Evolutionary conservation across 1,140 invertebrate genomes (phyloP).

Genomic region (Paraescarpia echinospica): DNA sequence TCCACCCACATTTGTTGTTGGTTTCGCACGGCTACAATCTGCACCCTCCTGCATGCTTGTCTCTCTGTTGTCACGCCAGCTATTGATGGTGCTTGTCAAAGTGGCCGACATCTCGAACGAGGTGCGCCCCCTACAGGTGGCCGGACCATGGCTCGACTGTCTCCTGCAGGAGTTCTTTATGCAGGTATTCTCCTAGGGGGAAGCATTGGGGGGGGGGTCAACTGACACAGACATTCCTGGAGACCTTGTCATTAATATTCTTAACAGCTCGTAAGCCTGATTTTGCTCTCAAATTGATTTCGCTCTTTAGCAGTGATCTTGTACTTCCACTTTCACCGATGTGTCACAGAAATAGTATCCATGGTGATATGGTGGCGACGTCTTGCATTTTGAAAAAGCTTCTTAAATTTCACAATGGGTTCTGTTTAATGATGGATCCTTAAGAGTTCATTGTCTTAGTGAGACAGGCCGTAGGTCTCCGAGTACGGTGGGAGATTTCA

Average conservation of each 20-base stretch:
- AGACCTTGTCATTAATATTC: too few relatives aligned
- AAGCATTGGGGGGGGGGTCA: conserved; percentile 51
- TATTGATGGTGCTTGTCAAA: conserved; percentile 84
- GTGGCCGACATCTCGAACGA: conserved; percentile 67
- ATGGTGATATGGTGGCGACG: too few relatives aligned
- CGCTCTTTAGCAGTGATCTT: too few relatives aligned
- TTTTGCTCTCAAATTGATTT: neutral
- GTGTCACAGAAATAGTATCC: neutral
- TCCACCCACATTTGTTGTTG: neutral
- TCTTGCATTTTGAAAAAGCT: neutral
- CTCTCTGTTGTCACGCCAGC: conserved; percentile 56
- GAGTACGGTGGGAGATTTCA: too few relatives aligned
- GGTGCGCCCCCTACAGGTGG: conserved; percentile 58
- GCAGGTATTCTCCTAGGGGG: conserved; percentile 44
- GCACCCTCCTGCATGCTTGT: neutral
- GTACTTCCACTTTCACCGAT: too few relatives aligned
- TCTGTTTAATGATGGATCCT: neutral
- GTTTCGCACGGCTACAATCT: neutral
- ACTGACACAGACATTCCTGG: too few relatives aligned
- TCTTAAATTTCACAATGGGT: neutral
- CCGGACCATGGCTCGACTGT: conserved; percentile 59
- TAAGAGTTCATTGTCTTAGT: too few relatives aligned
- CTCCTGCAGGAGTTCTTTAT: conserved; percentile 60
- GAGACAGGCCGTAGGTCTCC: too few relatives aligned
- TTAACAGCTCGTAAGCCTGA: too few relatives aligned